These are phyloP conservation scores for Saccopteryx bilineata DNA, from an alignment of 2,113 vertebrate genomes.

Conservation along the genomic window DNA sequence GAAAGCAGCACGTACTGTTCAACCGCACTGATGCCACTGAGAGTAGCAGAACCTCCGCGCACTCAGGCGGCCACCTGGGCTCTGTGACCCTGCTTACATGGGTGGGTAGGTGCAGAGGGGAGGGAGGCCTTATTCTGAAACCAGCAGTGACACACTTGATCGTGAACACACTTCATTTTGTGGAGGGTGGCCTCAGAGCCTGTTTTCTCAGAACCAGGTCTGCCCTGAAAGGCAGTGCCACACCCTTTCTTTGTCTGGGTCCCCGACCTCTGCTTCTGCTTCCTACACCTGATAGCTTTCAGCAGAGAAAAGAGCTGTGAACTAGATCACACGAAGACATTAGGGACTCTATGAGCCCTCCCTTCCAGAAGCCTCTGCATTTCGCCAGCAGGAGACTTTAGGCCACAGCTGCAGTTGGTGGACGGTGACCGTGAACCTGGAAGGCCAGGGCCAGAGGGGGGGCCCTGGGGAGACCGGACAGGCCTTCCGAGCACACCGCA, in stretches of 20 bases:
- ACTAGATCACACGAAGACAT: not conserved
- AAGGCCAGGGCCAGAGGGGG: not conserved
- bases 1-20: not conserved
- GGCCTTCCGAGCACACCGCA: not conserved
- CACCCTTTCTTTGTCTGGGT: not conserved
- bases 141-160: not conserved
- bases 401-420: not conserved
- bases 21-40: not conserved
- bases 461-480: rapidly evolving
- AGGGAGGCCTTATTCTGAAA: not conserved
- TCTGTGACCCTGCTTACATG: not conserved
- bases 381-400: not conserved
- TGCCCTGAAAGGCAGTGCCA: not conserved
- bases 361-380: not conserved
- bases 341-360: not conserved
- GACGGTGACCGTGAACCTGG: rapidly evolving
- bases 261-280: not conserved
- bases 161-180: not conserved
- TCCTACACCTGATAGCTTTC: not conserved
- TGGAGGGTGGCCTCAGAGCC: not conserved
- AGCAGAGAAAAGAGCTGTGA: not conserved
- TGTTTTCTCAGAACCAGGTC: not conserved
- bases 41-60: rapidly evolving
- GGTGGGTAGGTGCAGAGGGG: not conserved
- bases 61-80: not conserved